Conservation (phyloP, 2,888 invertebrate genomes). For the Tetrapedia diversipes region DNA sequence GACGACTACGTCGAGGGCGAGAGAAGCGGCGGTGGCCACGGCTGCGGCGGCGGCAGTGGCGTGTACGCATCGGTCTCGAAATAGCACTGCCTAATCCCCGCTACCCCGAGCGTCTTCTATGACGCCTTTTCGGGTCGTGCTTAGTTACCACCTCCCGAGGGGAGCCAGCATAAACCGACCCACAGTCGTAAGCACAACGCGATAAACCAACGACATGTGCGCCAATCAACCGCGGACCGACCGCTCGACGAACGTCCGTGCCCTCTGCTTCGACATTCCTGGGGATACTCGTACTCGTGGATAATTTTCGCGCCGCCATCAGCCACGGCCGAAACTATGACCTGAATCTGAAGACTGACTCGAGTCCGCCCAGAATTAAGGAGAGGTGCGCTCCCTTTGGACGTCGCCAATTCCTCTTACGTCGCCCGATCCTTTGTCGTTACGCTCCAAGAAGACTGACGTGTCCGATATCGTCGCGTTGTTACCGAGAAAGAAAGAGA, state of each 20-base stretch:
- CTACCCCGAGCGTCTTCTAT: constrained; percentile 68
- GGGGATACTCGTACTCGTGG: constrained; percentile 39
- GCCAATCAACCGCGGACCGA: constrained; percentile 56
- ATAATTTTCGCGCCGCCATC: constrained; percentile 47
- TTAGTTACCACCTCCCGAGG: constrained; percentile 70
- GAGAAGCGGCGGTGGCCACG: no score
- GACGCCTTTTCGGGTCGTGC: constrained; percentile 77
- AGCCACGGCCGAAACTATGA: constrained; percentile 47
- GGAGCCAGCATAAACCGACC: constrained; percentile 67
- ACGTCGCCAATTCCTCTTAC: constrained; percentile 14
- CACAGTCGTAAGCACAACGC: constrained; percentile 70
- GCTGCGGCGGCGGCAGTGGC: constrained; percentile 49
- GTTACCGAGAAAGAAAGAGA: no score
- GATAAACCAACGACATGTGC: constrained; percentile 73
- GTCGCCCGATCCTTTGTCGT: constrained; percentile 21
- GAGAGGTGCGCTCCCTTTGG: constrained; percentile 20
- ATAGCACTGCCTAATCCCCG: constrained; percentile 70
- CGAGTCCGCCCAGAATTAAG: constrained; percentile 44
- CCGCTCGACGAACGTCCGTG: constrained; percentile 45
- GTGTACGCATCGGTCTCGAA: constrained; percentile 69
- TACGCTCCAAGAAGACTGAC: constrained; percentile 62
- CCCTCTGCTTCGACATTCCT: constrained; percentile 43
- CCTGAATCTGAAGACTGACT: constrained; percentile 62
- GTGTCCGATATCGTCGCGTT: constrained; percentile 22
- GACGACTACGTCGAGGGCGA: constrained; percentile 47